These are phyloP conservation scores for Cephus spinipes DNA, from an alignment of 2,888 invertebrate species.

Conservation along the genomic window DNA sequence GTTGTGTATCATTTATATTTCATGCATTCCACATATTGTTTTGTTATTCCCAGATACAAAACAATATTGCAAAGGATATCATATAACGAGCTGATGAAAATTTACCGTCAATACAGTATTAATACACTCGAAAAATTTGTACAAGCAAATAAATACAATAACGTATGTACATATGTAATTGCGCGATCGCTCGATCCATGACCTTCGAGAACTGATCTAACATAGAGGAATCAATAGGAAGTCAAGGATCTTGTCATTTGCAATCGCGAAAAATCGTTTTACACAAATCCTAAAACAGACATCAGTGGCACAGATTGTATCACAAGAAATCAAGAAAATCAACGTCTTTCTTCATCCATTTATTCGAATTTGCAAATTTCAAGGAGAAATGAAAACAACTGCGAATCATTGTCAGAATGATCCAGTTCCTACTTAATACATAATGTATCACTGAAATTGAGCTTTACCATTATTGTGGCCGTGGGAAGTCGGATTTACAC, in stretches of 20 bases:
- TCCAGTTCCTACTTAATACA: not conserved
- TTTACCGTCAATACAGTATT: not conserved
- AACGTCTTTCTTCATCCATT: not conserved
- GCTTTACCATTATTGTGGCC: conserved; percentile 80
- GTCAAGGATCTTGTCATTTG: not conserved
- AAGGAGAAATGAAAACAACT: not conserved
- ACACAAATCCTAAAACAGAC: not conserved
- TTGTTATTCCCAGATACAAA: not conserved
- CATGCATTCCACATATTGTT: not conserved
- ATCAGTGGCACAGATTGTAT: not conserved
- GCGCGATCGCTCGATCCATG: not conserved
- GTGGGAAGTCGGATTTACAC: conserved; percentile 78
- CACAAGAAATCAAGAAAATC: not conserved
- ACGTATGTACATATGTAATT: not conserved
- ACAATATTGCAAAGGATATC: not conserved
- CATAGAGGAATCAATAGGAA: not conserved
- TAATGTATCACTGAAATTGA: conserved; percentile 41
- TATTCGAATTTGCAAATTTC: not conserved
- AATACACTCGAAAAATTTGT: not conserved
- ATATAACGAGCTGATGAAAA: not conserved
- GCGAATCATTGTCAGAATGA: not conserved
- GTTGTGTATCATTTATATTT: not conserved
- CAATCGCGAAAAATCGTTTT: not conserved
- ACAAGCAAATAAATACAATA: not conserved
- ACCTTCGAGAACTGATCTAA: conserved; percentile 8